A percentile compares a stretch with the other conserved stretches of the same genome.
These are phyloP conservation scores for Silurus aristotelis DNA, from an alignment of 2,797 vertebrate species.

Conservation along the genomic window DNA sequence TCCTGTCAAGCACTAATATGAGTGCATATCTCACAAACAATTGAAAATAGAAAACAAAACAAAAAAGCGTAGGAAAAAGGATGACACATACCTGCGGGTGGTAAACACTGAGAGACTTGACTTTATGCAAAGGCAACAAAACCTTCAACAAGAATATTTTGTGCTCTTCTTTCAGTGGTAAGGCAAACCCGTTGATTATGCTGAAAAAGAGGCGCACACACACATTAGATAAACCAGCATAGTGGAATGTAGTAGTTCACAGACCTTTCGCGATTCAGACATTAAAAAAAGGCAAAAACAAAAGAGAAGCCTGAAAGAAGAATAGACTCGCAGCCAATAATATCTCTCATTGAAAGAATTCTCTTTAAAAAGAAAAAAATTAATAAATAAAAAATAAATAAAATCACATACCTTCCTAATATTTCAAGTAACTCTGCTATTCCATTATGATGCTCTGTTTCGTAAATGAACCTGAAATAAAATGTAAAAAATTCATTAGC, in stretches of 20 bases:
- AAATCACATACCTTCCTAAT: slow-evolving; percentile 85
- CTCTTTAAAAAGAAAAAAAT: too few species aligned
- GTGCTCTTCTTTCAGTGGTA: slow-evolving; percentile 99
- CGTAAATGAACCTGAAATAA: slow-evolving; percentile 95
- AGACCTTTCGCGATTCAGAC: neutral
- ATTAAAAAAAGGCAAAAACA: neutral
- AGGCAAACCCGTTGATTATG: slow-evolving; percentile 99
- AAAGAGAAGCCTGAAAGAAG: neutral
- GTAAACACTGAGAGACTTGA: slow-evolving; percentile 98
- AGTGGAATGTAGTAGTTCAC: neutral
- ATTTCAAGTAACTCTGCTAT: slow-evolving; percentile 99
- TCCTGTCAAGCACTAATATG: neutral
- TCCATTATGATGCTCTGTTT: slow-evolving; percentile 99
- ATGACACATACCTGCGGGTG: slow-evolving; percentile 87
- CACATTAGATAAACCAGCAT: neutral
- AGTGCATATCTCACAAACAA: neutral
- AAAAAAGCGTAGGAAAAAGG: neutral
- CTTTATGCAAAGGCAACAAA: slow-evolving; percentile 97
- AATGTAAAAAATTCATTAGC: neutral
- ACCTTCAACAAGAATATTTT: slow-evolving; percentile 98
- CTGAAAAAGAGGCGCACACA: slow-evolving; percentile 65
- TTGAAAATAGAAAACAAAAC: neutral
- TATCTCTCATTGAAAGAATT: neutral
- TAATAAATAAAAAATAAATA: too few species aligned
- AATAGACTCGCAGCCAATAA: neutral